Conservation (phyloP, 2,888 invertebrate genomes). For the Netelia melanura region DNA sequence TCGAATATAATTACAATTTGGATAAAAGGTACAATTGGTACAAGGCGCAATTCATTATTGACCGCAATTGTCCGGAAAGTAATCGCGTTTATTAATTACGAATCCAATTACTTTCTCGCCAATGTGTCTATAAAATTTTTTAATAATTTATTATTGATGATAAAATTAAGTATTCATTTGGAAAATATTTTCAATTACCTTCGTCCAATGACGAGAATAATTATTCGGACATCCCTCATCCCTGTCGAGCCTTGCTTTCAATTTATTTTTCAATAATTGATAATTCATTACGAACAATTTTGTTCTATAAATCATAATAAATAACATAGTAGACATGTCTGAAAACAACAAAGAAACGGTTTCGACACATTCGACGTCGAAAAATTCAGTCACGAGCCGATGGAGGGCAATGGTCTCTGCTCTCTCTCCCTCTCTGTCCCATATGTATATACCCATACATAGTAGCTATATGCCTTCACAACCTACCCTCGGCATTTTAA, state of each 20-base stretch:
- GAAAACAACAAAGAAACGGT: slow-evolving; percentile 26
- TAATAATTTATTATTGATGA: too few relatives aligned
- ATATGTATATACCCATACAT: background rate
- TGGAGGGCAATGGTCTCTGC: slow-evolving; percentile 25
- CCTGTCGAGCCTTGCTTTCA: background rate
- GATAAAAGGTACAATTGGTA: too few relatives aligned
- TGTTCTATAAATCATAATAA: background rate
- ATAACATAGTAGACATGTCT: slow-evolving; percentile 11
- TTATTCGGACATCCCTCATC: background rate
- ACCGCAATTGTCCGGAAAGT: too few relatives aligned
- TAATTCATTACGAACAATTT: background rate
- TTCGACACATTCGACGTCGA: slow-evolving; percentile 8
- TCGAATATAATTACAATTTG: too few relatives aligned
- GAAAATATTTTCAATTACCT: too few relatives aligned
- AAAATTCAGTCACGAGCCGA: slow-evolving; percentile 22
- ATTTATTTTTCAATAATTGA: slow-evolving; percentile 8
- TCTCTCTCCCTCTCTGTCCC: background rate
- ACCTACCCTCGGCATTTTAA: slow-evolving; percentile 57
- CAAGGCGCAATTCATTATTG: too few relatives aligned
- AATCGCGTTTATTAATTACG: too few relatives aligned
- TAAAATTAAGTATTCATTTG: too few relatives aligned
- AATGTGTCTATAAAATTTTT: too few relatives aligned
- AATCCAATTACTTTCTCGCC: too few relatives aligned
- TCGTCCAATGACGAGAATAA: background rate
- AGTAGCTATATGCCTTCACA: slow-evolving; percentile 33